phyloP scores from a whole-genome alignment of 2,888 invertebrate genomes.

The Polietes domitor region DNA sequence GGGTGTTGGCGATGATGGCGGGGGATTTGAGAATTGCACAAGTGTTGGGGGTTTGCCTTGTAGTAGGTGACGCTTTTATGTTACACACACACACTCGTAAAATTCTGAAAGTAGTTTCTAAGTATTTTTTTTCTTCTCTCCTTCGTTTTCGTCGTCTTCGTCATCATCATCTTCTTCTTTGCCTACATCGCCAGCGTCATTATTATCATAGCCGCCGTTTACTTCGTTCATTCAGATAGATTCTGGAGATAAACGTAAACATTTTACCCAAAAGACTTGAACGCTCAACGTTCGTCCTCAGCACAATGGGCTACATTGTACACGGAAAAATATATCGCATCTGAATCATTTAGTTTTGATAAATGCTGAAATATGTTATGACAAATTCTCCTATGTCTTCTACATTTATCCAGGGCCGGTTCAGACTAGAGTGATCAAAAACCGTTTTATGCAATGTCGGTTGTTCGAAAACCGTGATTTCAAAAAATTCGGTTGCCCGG shows the following conservation, averaged over 20 bases:
- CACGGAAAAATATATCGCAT: too few relatives aligned
- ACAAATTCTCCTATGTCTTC: too few relatives aligned
- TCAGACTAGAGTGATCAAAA: too few relatives aligned
- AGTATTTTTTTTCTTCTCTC: background rate
- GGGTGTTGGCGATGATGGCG: too few relatives aligned
- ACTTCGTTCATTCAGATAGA: conserved; percentile 34
- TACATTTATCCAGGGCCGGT: too few relatives aligned
- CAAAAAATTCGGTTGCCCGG: too few relatives aligned
- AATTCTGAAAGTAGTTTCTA: conserved; percentile 15
- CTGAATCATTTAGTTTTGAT: too few relatives aligned
- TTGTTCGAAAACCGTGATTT: too few relatives aligned
- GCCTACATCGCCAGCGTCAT: background rate
- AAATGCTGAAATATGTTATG: too few relatives aligned
- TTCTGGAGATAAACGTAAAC: conserved; percentile 62
- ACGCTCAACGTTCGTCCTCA: background rate
- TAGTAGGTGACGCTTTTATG: background rate
- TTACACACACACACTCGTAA: conserved; percentile 3
- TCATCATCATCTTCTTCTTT: background rate
- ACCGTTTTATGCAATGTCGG: too few relatives aligned
- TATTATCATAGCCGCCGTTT: background rate
- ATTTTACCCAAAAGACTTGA: conserved; percentile 40
- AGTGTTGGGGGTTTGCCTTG: background rate
- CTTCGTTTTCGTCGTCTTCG: background rate
- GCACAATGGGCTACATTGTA: too few relatives aligned
- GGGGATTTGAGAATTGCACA: background rate